Conservation (phyloP, 2,113 vertebrate species). For the Peromyscus californicus region DNA sequence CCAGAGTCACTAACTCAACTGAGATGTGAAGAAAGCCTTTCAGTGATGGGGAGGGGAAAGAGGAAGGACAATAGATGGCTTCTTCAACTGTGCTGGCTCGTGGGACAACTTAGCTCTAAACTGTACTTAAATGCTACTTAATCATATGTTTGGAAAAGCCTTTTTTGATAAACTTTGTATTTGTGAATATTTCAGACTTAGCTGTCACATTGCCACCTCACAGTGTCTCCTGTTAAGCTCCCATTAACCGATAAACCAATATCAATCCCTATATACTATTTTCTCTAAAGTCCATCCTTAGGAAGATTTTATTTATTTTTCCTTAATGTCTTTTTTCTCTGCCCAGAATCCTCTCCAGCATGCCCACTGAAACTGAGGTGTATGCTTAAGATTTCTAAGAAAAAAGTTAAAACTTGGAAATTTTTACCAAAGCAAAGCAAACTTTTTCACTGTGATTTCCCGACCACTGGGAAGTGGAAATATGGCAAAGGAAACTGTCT, state of each 20-base stretch:
- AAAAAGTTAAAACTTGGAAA: neutral
- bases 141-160: neutral
- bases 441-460: neutral
- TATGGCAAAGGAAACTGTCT: neutral
- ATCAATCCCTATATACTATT: neutral
- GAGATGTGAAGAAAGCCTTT: neutral
- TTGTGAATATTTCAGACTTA: neutral
- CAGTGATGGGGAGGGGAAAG: neutral
- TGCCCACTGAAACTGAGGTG: neutral
- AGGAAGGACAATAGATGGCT: neutral
- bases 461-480: neutral
- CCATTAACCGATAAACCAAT: neutral
- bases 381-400: neutral
- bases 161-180: neutral
- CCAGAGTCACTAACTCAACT: neutral
- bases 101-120: neutral
- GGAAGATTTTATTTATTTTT: neutral
- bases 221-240: neutral
- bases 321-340: neutral
- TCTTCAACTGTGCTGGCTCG: neutral
- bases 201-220: neutral
- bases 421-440: neutral
- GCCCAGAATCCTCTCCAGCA: neutral
- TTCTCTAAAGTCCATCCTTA: neutral
- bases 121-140: neutral